Base-by-base conservation (phyloP, 2,888 invertebrate genomes). In the Shargacucullia verbasci region DNA sequence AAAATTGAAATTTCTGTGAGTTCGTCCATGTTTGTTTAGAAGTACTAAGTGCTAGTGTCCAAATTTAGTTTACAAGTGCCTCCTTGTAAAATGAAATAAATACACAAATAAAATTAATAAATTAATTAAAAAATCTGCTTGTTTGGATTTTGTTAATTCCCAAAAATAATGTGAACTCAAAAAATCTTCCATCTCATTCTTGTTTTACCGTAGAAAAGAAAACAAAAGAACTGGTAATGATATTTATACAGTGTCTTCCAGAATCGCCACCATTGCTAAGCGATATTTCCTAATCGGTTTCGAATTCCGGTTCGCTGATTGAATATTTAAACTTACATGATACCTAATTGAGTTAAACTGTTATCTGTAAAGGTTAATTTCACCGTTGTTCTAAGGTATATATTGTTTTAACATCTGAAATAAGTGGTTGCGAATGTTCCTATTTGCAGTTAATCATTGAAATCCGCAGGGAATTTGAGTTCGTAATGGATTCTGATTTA, bases 321-420 rank as follows among this genome's bases (percentile, higher is more conserved):
- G 77, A 64, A 76, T 70, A 73, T 73, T 69, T 61, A 63, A 70
- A 65, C 53, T 50, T 41, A 73, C 76, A 73, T 46, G 76, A 76
- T 76, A 73, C 39, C 65, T 70, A 76, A 76, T 73, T 69, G 70
- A 59, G 54, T 56, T 69, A 54, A 70, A 70, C 70, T 70, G 53
- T 45, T 58, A 69, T 65, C 62, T 15, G 37, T 48, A 72, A 54
- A 64, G 64, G 65, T 76, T 73, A 76, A 65, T 61, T 45, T 47
- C 45, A 59, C 72, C 58, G 71, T 65, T 64, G 49, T 15, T 0
- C 15, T 6, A 2, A 37, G 46, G 59, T 59, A 69, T 65, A 70
- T 64, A 59, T 62, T 61, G 70, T 73, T 68, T 61, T 44, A 41
- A 35, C 41, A 59, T 62, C 73, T 73, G 58, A 63, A 73, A 6